These are phyloP conservation scores for Zapus hudsonius DNA, from an alignment of 2,113 vertebrate species.

Conservation along the genomic window DNA sequence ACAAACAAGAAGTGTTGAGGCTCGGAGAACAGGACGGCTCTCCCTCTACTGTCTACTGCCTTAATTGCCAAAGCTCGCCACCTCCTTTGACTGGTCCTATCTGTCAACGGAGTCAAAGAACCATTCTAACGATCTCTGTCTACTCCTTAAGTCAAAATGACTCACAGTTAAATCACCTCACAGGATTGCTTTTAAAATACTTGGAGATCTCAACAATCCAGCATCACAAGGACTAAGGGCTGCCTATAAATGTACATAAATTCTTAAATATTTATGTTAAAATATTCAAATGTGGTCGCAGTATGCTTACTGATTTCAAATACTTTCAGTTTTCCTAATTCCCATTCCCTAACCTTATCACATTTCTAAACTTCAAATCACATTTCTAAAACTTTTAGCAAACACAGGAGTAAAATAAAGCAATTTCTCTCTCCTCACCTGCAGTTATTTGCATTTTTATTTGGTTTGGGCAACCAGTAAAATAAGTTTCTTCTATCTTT, in stretches of 20 bases:
- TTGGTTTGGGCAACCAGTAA: not conserved
- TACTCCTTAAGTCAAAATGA: not conserved
- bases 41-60: fast-evolving
- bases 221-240: not conserved
- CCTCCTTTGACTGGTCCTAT: not conserved
- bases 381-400: slow-evolving; percentile 32
- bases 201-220: slow-evolving; percentile 7
- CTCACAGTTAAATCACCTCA: not conserved
- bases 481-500: not conserved
- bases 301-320: not conserved
- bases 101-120: not conserved
- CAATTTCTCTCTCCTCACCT: not conserved
- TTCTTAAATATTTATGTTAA: not conserved
- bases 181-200: not conserved
- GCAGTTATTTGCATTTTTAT: not conserved
- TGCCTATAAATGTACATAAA: not conserved
- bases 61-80: not conserved
- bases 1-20: too few relatives aligned
- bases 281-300: not conserved
- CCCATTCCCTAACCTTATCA: not conserved
- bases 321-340: not conserved
- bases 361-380: slow-evolving; percentile 25
- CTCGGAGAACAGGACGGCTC: too few relatives aligned
- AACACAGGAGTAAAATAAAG: not conserved
- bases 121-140: not conserved